Evolutionary conservation across 2,797 vertebrate genomes (phyloP).

Genomic region (Sylvilagus floridanus): DNA sequence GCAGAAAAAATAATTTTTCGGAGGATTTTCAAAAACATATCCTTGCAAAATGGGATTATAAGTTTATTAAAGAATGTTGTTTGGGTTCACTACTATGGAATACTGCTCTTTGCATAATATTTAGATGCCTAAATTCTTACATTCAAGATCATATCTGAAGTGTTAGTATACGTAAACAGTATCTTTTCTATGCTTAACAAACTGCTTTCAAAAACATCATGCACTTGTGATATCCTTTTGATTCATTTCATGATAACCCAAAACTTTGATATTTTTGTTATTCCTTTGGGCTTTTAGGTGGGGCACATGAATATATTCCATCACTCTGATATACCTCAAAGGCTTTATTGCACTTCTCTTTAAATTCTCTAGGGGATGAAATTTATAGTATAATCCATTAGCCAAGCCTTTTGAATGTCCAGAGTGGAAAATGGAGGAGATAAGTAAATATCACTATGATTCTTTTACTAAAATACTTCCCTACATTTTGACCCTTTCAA

Average conservation of each 20-base stretch:
- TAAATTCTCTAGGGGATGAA: slow-evolving; percentile 35
- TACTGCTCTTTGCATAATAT: background rate
- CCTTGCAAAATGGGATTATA: slow-evolving; percentile 63
- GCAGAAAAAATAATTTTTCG: slow-evolving; percentile 80
- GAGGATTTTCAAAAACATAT: slow-evolving; percentile 74
- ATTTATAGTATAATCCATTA: slow-evolving; percentile 50
- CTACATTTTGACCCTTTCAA: background rate
- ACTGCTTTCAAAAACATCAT: background rate
- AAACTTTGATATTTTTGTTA: slow-evolving; percentile 33
- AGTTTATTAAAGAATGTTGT: slow-evolving; percentile 62
- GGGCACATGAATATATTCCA: background rate
- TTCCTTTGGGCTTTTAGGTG: background rate
- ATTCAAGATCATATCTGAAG: background rate
- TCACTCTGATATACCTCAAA: background rate
- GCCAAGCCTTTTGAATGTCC: background rate
- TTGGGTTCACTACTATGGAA: background rate
- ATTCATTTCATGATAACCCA: slow-evolving; percentile 1
- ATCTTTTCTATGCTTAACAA: background rate
- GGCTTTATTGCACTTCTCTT: slow-evolving; percentile 1
- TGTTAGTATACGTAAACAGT: background rate
- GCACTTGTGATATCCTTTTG: background rate
- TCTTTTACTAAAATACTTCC: background rate
- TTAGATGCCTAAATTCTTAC: slow-evolving; percentile 14
- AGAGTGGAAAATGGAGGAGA: background rate
- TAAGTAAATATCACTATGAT: slow-evolving; percentile 10